A percentile compares a stretch with the other conserved stretches of the same genome.
These are phyloP conservation scores for Pogoniulus pusillus DNA, from an alignment of 2,797 vertebrate species.

Conservation along the genomic window DNA sequence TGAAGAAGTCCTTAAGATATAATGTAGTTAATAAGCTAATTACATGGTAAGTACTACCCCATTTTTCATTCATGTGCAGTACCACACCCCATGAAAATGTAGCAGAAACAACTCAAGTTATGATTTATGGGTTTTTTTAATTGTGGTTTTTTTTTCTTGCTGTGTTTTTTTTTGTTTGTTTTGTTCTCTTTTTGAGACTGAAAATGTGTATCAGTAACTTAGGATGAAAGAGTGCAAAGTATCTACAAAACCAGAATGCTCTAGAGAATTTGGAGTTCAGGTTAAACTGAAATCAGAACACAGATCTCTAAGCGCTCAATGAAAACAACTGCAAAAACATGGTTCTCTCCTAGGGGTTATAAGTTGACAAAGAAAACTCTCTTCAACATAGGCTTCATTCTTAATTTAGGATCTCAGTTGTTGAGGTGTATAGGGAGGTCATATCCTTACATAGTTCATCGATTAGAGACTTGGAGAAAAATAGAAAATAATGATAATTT, in stretches of 20 bases:
- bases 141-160: background rate
- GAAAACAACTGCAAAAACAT: background rate
- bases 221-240: background rate
- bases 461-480: background rate
- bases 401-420: background rate
- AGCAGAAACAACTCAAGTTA: background rate
- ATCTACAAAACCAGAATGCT: background rate
- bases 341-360: background rate
- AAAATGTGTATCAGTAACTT: background rate
- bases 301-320: background rate
- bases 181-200: background rate
- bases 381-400: background rate
- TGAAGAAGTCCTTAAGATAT: background rate
- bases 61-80: background rate
- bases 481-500: background rate
- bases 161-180: accelerated
- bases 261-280: background rate
- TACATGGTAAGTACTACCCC: background rate
- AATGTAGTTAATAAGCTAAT: background rate
- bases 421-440: background rate
- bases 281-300: background rate
- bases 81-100: background rate
- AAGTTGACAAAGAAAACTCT: background rate
- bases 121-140: background rate
- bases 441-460: background rate